Base-by-base conservation (phyloP, 2,113 vertebrate genomes). In the Psittacula cyanocephala region DNA sequence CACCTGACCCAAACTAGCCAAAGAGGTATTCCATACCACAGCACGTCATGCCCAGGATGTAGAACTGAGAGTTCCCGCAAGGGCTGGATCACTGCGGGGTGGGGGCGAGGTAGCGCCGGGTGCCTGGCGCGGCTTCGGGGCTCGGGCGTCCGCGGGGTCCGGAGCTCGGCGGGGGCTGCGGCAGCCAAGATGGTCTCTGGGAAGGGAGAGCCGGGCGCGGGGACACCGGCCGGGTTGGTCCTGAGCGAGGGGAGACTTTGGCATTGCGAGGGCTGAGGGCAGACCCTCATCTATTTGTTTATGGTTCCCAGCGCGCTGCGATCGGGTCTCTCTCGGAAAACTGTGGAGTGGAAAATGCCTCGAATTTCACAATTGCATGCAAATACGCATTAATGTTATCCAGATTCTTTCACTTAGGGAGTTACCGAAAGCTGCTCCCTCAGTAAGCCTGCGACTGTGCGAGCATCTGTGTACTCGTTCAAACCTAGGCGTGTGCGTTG, bases 341-440 rank as follows among this genome's bases (percentile, higher is more conserved):
- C 80, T 69, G 79, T 55, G 72, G 69, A 31, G 83, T 81, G 90
- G 72, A 47, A 96, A 94, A 93, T 62, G 93, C 95, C 65, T 91
- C 74, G 47, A 87, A 76, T 97, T 89, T 95, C 93, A 72, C 91
- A 92, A 81, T 13, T 86, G 88, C 77, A 24, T 91, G 90, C 86
- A 67, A 88, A 88, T 83, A 47, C 19, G 90, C 72, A 43, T 93
- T 84, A 79, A 84, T 81, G 92, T 53, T 64, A 62, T 52, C 86
- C 91, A 68, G 95, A 72, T 89, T 95, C 77, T 91, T 81, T 81
- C 86, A 47, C 70, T 91, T 28, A 25, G 63, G 43, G 87, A 67
- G 91, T 95, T 69, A 35, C 3, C 60, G 13, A 77, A 67, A 88
- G 79, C 94, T 83, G 63, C 68, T 77, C 43, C 76, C 74, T 53